Base-by-base conservation (phyloP, 2,113 vertebrate genomes). In the Pithys albifrons region DNA sequence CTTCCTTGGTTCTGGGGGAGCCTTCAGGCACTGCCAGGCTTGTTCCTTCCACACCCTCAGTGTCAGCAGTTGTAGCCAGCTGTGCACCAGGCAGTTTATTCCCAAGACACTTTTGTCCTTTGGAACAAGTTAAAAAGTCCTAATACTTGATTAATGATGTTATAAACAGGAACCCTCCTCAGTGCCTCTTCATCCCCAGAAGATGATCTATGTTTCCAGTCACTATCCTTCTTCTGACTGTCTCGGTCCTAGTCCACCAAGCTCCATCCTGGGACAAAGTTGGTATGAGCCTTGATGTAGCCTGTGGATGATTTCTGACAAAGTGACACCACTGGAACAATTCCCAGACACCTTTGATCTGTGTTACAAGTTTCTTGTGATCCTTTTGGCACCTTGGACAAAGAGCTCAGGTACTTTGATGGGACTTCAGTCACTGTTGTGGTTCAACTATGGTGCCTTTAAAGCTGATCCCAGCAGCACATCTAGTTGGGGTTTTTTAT, bases 31-130 rank as follows among this genome's bases (percentile, higher is more conserved):
- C 19, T 59, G 9, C 55, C 65, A 79, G n/a, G 29, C 88, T 89
- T 69, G 37, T 65, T 89, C 37, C 37, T 82, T 45, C 52, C 65
- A 8, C 58, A 85, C 39, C 37, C 55, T 48, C 62, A 16, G 52
- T 35, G 45, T 78, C 78, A 85, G 57, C 71, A 95, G 78, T 93
- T 94, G 91, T 41, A 91, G 57, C 41, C 94, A 97, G 89, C 80
- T 92, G 76, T 91, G 95, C 35, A 18, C 61, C 80, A 59, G 59
- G 57, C 81, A 85, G 71, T 76, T 97, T 91, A 83, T 90, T 90
- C 37, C 61, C 82, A 0, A 69, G 91, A 93, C 88, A 52, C 15
- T 75, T 90, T 33, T 75, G 39, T 61, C 62, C 52, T 67, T 84
- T 88, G 79, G 85, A 96, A 71, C 58, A 46, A 79, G 77, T 19